Percentiles rank a stretch among this genome's conserved stretches.
Evolutionary conservation across 2,888 invertebrate genomes (phyloP).

Genomic region (Mesochorus sp.): DNA sequence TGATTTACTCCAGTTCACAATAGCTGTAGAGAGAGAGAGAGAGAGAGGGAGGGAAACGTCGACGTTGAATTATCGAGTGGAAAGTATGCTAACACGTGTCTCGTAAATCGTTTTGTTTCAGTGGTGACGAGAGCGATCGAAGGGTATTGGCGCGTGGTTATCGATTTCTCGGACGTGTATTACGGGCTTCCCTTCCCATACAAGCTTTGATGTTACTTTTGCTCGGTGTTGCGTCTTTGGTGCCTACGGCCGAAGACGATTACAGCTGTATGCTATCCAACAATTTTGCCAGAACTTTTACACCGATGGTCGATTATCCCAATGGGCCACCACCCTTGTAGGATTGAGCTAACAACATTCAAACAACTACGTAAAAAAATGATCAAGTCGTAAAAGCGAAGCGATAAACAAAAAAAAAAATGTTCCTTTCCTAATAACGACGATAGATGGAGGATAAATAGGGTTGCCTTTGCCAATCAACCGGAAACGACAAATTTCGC

Average conservation of each 20-base stretch:
- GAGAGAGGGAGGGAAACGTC: neutral
- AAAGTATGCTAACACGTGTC: neutral
- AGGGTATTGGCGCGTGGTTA: conserved; percentile 89
- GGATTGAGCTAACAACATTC: conserved; percentile 53
- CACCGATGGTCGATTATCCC: conserved; percentile 94
- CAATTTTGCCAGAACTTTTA: conserved; percentile 91
- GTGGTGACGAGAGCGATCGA: conserved; percentile 83
- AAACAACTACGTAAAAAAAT: conserved; percentile 10
- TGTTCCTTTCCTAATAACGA: neutral
- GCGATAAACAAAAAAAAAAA: neutral
- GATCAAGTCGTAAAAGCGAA: neutral
- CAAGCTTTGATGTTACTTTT: conserved; percentile 96
- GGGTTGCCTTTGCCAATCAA: neutral
- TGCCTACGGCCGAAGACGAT: conserved; percentile 94
- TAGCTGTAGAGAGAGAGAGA: conserved; percentile 16
- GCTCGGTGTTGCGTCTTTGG: conserved; percentile 95
- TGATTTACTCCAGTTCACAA: conserved; percentile 1
- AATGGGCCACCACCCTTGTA: conserved; percentile 97
- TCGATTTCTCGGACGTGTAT: conserved; percentile 93
- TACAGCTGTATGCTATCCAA: conserved; percentile 93
- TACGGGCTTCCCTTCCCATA: conserved; percentile 95
- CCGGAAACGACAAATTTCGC: conserved; percentile 16
- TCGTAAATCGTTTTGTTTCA: conserved; percentile 74
- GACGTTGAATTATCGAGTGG: neutral
- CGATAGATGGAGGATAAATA: conserved; percentile 13